phyloP scores from a whole-genome alignment of 2,797 vertebrate species.

The Cacajao melanocephalus region DNA sequence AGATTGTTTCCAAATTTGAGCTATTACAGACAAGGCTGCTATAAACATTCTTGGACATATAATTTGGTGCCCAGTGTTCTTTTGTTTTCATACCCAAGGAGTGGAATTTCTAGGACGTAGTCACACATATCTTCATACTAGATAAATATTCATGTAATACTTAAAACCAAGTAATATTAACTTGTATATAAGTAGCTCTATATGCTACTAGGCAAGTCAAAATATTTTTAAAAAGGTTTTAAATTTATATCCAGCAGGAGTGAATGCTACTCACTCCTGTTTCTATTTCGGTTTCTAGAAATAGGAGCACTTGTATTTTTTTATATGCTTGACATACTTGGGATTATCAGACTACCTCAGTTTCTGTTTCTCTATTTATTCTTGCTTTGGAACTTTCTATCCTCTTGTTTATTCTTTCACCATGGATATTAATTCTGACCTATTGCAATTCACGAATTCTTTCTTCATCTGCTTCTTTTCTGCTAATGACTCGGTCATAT shows the following conservation, averaged over 20 bases:
- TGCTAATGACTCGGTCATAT: not conserved
- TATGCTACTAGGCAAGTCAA: not conserved
- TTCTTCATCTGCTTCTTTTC: not conserved
- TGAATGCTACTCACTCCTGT: not conserved
- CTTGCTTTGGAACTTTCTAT: not conserved
- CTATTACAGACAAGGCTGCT: not conserved
- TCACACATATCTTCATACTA: not conserved
- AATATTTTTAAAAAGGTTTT: not conserved
- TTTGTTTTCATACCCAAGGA: not conserved
- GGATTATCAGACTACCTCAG: not conserved
- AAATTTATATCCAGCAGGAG: not conserved
- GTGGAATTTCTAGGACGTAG: not conserved
- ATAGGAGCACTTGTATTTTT: not conserved
- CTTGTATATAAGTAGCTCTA: not conserved
- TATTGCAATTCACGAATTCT: not conserved
- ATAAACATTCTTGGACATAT: not conserved
- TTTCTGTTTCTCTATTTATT: not conserved
- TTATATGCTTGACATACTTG: not conserved
- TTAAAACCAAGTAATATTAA: not conserved
- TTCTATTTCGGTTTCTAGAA: not conserved
- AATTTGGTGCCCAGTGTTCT: not conserved
- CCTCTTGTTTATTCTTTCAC: not conserved
- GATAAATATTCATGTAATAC: not conserved
- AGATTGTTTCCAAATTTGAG: not conserved
- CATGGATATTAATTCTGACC: not conserved